Conservation (phyloP, 2,797 vertebrate genomes). For the Hippocampus kuda region DNA sequence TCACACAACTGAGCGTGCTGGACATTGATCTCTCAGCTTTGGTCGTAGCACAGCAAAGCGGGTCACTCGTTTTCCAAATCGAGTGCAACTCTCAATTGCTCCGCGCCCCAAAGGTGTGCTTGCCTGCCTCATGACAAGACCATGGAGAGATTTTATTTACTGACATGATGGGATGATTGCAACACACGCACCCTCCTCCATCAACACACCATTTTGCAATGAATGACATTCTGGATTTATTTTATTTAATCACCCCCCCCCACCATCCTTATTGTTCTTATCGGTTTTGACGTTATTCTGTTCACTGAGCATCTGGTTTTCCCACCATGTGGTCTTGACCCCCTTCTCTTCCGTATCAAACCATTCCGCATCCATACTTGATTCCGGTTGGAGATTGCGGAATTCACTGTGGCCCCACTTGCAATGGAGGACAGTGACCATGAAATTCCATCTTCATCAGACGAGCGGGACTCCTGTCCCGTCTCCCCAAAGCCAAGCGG, state of each 20-base stretch:
- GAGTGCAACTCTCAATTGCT: conserved; percentile 35
- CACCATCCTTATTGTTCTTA: conserved; percentile 11
- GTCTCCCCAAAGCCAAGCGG: conserved; percentile 48
- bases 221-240: conserved; percentile 22
- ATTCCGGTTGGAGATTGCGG: conserved; percentile 60
- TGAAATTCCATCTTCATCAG: conserved; percentile 56
- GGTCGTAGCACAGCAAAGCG: conserved; percentile 39
- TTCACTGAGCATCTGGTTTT: conserved; percentile 6
- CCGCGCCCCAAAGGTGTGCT: conserved; percentile 25
- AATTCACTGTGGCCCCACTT: conserved; percentile 53
- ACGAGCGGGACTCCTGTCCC: conserved; percentile 57
- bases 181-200: not conserved
- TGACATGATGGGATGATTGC: not conserved
- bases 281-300: not conserved
- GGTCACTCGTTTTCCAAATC: conserved; percentile 49
- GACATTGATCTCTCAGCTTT: conserved; percentile 54
- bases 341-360: not conserved
- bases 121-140: conserved; percentile 27
- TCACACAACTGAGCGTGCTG: conserved; percentile 35
- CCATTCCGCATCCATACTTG: conserved; percentile 7
- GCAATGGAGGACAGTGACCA: conserved; percentile 68
- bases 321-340: conserved; percentile 2
- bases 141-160: not conserved
- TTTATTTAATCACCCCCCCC: conserved; percentile 16
- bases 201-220: conserved; percentile 20